Conservation (phyloP, 2,113 vertebrate species). For the Numida meleagris region DNA sequence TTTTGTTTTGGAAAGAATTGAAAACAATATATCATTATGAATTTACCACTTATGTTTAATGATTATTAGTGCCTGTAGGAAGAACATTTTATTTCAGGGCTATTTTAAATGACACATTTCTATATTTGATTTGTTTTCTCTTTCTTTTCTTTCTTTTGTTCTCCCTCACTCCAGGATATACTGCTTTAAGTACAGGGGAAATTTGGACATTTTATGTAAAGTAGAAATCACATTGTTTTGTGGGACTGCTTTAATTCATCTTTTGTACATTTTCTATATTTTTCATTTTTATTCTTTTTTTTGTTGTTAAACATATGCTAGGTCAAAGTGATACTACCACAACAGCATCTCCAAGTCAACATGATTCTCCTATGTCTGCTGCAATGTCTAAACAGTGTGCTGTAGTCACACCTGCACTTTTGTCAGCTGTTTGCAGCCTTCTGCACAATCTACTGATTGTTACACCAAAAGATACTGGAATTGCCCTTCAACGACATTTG, state of each 20-base stretch:
- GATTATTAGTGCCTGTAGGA: not conserved
- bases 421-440: conserved; percentile 88
- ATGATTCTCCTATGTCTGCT: conserved; percentile 69
- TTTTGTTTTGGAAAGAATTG: not conserved
- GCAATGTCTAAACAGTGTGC: conserved; percentile 70
- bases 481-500: conserved; percentile 81
- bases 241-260: not conserved
- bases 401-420: conserved; percentile 87
- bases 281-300: not conserved
- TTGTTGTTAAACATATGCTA: conserved; percentile 37
- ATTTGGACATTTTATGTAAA: not conserved
- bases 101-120: not conserved
- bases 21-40: not conserved
- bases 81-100: not conserved
- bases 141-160: not conserved
- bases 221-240: not conserved
- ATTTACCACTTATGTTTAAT: not conserved
- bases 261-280: not conserved
- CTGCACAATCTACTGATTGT: conserved; percentile 86
- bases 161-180: not conserved
- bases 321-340: conserved; percentile 86
- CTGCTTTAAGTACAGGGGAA: not conserved
- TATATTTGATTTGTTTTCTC: not conserved
- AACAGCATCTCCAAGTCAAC: conserved; percentile 74
- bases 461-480: conserved; percentile 83